These are phyloP conservation scores for Melospiza melodia DNA, from an alignment of 2,113 vertebrate species.

Conservation along the genomic window DNA sequence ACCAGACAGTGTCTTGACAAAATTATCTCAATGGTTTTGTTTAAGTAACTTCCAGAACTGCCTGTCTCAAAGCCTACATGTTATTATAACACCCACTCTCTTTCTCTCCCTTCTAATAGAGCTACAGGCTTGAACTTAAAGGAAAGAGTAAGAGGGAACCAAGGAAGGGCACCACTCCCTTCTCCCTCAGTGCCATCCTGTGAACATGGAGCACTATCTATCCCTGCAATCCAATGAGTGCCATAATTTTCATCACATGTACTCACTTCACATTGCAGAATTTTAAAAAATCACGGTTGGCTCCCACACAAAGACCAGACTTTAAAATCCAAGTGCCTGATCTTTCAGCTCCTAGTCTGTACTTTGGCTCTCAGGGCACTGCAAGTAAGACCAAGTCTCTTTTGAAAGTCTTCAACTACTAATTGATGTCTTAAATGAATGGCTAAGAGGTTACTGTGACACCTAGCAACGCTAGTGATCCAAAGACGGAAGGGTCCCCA, in stretches of 20 bases:
- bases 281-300: not conserved
- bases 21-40: slow-evolving; percentile 59
- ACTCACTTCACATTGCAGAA: not conserved
- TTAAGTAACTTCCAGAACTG: slow-evolving; percentile 62
- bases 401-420: not conserved
- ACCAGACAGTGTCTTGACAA: slow-evolving; percentile 20
- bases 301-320: not conserved
- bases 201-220: not conserved
- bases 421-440: not conserved
- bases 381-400: not conserved
- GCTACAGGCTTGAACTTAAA: not conserved
- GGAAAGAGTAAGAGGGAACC: not conserved
- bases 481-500: not conserved
- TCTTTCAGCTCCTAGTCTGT: not conserved
- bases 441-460: not conserved
- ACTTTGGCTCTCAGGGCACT: not conserved
- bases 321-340: not conserved
- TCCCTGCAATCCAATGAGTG: not conserved
- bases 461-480: not conserved
- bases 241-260: not conserved
- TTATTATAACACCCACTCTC: slow-evolving; percentile 63
- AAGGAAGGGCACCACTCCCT: not conserved
- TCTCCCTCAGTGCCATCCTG: not conserved
- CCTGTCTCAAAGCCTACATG: slow-evolving; percentile 51
- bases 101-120: slow-evolving; percentile 42